Percentiles rank a stretch among this genome's conserved stretches.
These are phyloP conservation scores for Aphrophora alni DNA, from an alignment of 2,888 invertebrate species.

Conservation along the genomic window DNA sequence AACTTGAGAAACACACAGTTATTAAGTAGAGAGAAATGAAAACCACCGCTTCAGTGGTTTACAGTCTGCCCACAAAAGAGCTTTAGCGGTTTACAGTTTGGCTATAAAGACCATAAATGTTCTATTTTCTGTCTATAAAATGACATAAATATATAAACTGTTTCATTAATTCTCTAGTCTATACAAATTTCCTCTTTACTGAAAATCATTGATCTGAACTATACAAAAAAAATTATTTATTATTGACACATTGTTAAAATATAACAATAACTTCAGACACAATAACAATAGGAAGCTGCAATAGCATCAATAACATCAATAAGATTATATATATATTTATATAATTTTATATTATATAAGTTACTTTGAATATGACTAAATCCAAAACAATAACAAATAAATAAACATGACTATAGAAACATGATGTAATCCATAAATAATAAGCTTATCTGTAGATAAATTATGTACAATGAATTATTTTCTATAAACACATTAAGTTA, in stretches of 20 bases:
- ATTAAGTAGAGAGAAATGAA: background rate
- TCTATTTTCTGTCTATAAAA: too few species aligned
- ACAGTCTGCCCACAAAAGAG: background rate
- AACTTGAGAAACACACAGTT: too few species aligned
- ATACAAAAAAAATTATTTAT: background rate
- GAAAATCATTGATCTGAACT: background rate
- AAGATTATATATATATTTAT: background rate
- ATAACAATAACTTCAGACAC: constrained; percentile 7
- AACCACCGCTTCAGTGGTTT: background rate
- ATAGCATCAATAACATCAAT: constrained; percentile 2
- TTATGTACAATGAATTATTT: background rate
- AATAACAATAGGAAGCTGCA: constrained; percentile 9
- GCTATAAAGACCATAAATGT: too few species aligned
- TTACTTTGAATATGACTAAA: background rate
- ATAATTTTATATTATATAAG: background rate
- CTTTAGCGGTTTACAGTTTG: background rate
- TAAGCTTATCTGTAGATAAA: too few species aligned
- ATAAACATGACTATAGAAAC: background rate
- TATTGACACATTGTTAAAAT: background rate
- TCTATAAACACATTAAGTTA: too few species aligned
- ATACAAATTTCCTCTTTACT: background rate
- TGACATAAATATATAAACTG: background rate
- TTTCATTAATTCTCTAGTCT: background rate
- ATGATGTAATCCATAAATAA: background rate
- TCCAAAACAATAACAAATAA: background rate